Base-by-base conservation (phyloP, 2,113 vertebrate genomes). In the Corythoichthys intestinalis region DNA sequence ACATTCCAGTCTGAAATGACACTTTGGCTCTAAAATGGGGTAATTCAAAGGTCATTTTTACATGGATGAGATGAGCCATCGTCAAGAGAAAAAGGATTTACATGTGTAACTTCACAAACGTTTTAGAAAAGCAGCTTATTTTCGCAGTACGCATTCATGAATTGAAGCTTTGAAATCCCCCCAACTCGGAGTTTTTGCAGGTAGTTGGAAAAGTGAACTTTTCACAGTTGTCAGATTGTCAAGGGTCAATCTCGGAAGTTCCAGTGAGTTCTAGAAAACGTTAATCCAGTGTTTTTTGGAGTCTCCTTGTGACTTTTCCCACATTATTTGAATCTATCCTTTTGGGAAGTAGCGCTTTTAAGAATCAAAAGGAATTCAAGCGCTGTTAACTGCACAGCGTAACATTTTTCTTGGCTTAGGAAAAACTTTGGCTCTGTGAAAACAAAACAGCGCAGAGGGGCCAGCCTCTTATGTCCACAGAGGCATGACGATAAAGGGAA, bases 11-110 rank as follows among this genome's bases (percentile, higher is more conserved):
- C 17, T 62, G 17, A 14, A 61, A 41, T n/a, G 41, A 63, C 35
- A 84, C 85, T 86, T 87, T 87, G 87, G 86, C 69, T 85, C 80
- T 83, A 82, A 84, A 38, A 77, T 80, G 56, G 78, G 59, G 80
- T 39, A 66, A 82, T 79, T 76, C 81, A 77, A 82, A 88, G 86
- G 86, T 88, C 80, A 81, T 82, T 81, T 82, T 47, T 80, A 87
- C 83, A 87, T 62, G 79, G 76, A 80, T 84, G 61, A 79, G 65
- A 82, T 52, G 53, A 67, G 11, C 83, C 73, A 74, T 82, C 77
- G 74, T 79, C 70, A 63, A 69, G 47, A 70, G 66, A 69, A 77
- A 77, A 78, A 73, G 56, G 35, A 73, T 39, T 78, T 63, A 71
- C 70, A 75, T 59, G 59, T 80, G 66, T 75, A 72, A 74, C 65